Percentiles rank a stretch among this genome's conserved stretches.
Evolutionary conservation across 2,113 vertebrate species (phyloP).

Genomic region (Platysteira castanea): DNA sequence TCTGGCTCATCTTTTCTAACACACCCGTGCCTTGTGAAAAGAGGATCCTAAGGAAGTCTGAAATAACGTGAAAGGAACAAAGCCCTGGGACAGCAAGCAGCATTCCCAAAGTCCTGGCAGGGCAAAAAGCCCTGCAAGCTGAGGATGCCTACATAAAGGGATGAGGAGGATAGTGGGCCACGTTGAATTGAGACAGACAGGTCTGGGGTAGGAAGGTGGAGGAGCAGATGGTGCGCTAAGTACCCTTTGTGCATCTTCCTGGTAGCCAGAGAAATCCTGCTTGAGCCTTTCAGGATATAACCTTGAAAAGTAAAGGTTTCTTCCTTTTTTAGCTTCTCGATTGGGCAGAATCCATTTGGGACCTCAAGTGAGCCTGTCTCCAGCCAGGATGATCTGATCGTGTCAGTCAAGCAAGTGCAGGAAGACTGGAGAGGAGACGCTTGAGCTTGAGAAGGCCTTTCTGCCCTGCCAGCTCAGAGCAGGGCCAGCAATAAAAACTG

Average conservation of each 20-base stretch:
- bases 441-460: background rate
- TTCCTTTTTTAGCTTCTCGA: background rate
- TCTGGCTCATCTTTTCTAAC: background rate
- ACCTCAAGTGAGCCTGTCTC: background rate
- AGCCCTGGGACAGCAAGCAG: background rate
- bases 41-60: no score
- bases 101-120: background rate
- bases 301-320: background rate
- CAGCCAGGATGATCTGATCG: background rate
- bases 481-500: no score
- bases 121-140: background rate
- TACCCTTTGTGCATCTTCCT: background rate
- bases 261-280: background rate
- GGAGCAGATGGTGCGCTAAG: background rate
- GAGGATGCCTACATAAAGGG: background rate
- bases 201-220: background rate
- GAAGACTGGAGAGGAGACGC: background rate
- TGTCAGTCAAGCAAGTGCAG: background rate
- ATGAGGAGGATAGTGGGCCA: background rate
- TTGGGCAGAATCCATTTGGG: background rate
- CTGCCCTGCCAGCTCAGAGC: background rate
- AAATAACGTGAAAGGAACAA: background rate
- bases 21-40: background rate
- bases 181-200: background rate
- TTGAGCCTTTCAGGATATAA: background rate